phyloP scores from a whole-genome alignment of 2,113 vertebrate genomes.

The mouse (Mus musculus) region DNA sequence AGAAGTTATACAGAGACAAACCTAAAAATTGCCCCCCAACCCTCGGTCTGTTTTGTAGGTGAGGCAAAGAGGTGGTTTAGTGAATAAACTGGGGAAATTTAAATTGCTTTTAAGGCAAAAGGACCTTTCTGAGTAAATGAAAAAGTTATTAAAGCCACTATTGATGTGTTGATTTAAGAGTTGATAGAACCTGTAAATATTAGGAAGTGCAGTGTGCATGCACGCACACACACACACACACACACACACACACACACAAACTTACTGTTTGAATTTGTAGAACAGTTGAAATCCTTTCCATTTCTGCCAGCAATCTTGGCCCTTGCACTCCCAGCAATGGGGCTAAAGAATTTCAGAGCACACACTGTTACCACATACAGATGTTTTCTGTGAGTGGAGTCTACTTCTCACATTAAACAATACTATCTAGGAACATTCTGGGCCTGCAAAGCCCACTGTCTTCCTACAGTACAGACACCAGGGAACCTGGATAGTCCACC shows the following conservation, averaged over 20 bases:
- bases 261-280: not conserved
- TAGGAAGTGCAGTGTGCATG: slow-evolving; percentile 27
- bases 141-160: slow-evolving; percentile 27
- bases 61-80: not conserved
- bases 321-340: not conserved
- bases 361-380: not conserved
- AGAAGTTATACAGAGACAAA: slow-evolving; percentile 54
- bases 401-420: not conserved
- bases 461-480: slow-evolving; percentile 35
- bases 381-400: not conserved
- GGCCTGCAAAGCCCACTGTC: not conserved
- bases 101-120: slow-evolving; percentile 24
- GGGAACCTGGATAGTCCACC: slow-evolving; percentile 67
- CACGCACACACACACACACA: not conserved
- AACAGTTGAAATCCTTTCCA: not conserved
- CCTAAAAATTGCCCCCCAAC: slow-evolving; percentile 1
- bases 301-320: not conserved
- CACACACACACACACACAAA: no score
- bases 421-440: not conserved
- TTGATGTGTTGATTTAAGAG: slow-evolving; percentile 18
- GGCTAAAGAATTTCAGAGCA: not conserved
- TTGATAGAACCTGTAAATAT: slow-evolving; percentile 31
- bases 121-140: slow-evolving; percentile 35
- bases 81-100: not conserved
- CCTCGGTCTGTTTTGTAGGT: not conserved